These are phyloP conservation scores for Pentamera pediparva DNA, from an alignment of 53 echinoderm and acorn worm species.

Conservation along the genomic window DNA sequence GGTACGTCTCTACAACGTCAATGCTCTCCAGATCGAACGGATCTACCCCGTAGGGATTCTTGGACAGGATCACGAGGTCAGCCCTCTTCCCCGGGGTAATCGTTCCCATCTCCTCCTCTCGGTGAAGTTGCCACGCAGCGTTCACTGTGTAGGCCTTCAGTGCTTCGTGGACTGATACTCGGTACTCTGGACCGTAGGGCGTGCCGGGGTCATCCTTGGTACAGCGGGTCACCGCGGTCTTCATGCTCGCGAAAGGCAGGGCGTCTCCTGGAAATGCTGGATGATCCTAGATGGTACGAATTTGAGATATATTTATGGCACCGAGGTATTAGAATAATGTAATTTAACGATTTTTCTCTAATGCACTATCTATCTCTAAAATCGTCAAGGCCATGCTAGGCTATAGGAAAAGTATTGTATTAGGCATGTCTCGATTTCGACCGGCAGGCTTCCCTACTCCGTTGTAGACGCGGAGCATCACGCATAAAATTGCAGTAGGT, in stretches of 20 bases:
- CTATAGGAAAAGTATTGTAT: too few relatives aligned
- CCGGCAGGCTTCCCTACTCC: too few relatives aligned
- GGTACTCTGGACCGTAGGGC: constrained; percentile 44
- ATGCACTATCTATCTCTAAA: too few relatives aligned
- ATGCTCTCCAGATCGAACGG: constrained; percentile 38
- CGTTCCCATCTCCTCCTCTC: constrained; percentile 39
- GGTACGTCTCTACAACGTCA: constrained; percentile 38
- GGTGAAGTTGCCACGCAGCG: constrained; percentile 44
- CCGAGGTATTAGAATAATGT: too few relatives aligned
- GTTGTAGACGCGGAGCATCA: too few relatives aligned
- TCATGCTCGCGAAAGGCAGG: constrained; percentile 40
- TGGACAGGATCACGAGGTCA: constrained; percentile 18
- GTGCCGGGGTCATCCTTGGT: constrained; percentile 32
- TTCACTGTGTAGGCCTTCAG: constrained; percentile 53
- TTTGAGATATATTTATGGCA: too few relatives aligned
- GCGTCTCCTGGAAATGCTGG: constrained; percentile 50
- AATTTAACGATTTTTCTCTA: too few relatives aligned
- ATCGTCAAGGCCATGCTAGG: too few relatives aligned
- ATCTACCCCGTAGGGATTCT: constrained; percentile 25
- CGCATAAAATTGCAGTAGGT: too few relatives aligned
- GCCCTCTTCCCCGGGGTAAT: constrained; percentile 51
- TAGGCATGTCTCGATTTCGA: too few relatives aligned
- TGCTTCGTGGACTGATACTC: constrained; percentile 48
- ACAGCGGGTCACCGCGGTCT: constrained; percentile 47
- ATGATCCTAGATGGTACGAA: too few relatives aligned